phyloP scores from a whole-genome alignment of 2,888 invertebrate species.

The Spodoptera exigua region DNA sequence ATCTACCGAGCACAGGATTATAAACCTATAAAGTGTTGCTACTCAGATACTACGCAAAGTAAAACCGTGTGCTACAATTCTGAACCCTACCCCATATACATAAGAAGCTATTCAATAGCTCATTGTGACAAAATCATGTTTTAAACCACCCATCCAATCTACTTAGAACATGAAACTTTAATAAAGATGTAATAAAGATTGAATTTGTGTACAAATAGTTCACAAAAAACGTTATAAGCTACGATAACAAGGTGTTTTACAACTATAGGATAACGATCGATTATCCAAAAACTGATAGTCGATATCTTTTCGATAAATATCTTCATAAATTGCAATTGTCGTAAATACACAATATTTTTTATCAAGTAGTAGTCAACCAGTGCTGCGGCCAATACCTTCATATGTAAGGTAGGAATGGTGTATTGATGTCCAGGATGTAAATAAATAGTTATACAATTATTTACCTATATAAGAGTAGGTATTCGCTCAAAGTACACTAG shows the following conservation, averaged over 20 bases:
- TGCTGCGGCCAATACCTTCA: not conserved
- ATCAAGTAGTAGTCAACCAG: conserved; percentile 19
- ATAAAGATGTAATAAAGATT: not conserved
- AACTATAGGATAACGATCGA: conserved; percentile 66
- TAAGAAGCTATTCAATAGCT: conserved; percentile 5
- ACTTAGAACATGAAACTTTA: conserved; percentile 9
- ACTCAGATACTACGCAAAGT: conserved; percentile 2
- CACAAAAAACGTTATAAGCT: conserved; percentile 43
- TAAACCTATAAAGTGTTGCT: conserved; percentile 19
- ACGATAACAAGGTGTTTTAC: conserved; percentile 63
- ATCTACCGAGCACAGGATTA: conserved; percentile 21
- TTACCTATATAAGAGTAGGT: too few species aligned
- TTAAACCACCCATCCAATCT: not conserved
- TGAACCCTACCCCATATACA: not conserved
- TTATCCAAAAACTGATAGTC: conserved; percentile 60
- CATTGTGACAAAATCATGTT: not conserved
- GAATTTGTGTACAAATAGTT: conserved; percentile 1
- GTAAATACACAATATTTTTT: conserved; percentile 47
- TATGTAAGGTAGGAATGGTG: too few species aligned
- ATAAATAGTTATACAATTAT: too few species aligned
- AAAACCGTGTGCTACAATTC: not conserved
- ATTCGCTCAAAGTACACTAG: too few species aligned
- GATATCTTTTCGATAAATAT: conserved; percentile 59
- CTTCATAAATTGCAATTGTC: conserved; percentile 53
- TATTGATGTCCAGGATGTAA: too few species aligned